Base-by-base conservation (phyloP, 30 jellyfish, hydroid and myxozoan genomes). In the Aurelia sp. region DNA sequence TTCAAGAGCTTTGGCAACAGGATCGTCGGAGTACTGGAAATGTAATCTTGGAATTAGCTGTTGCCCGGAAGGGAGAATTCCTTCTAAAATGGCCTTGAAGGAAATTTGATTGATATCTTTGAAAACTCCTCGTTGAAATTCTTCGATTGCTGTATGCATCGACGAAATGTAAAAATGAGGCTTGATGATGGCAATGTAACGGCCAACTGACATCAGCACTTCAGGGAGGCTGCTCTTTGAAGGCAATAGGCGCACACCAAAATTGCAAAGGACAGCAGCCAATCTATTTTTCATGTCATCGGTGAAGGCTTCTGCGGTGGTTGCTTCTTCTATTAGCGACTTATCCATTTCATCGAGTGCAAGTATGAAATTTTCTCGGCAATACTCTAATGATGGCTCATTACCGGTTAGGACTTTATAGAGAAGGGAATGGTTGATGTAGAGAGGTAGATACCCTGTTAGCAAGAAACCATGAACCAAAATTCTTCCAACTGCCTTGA, bases 401-500 rank as follows among this genome's bases (percentile, higher is more conserved):
- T 58, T 69, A 74, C 86, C 86, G 35, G 72, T 58, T 19, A 74
- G 86, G 72, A 74, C 35, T 70, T 70, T 41, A 31, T 47, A 74
- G 57, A 74, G 55, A 22, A 74, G 72, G 31, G 72, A 50, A 52
- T 52, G 58, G 58, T 74, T 74, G 58, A 74, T 51, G 35, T 50
- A 74, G 58, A 41, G 9, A 52, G 72, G 86, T 60, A 74, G 58
- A 74, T 74, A 74, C 52, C 72, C 55, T n/a, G 72, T 41, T 70
- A 74, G 58, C 20, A 74, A 41, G 55, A 41, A 74, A 52, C 86
- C 86, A 50, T 74, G 86, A 24, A 74, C 57, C 18, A 74, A 27
- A 50, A 74, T 60, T 74, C 71, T 74, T 27, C 86, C 86, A 50
- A 58, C 58, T 15, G 86, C 86, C 52, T 58, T 74, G 6, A 74